These are phyloP conservation scores for Drosophila dives DNA, from an alignment of 2,888 invertebrate species.

Conservation along the genomic window DNA sequence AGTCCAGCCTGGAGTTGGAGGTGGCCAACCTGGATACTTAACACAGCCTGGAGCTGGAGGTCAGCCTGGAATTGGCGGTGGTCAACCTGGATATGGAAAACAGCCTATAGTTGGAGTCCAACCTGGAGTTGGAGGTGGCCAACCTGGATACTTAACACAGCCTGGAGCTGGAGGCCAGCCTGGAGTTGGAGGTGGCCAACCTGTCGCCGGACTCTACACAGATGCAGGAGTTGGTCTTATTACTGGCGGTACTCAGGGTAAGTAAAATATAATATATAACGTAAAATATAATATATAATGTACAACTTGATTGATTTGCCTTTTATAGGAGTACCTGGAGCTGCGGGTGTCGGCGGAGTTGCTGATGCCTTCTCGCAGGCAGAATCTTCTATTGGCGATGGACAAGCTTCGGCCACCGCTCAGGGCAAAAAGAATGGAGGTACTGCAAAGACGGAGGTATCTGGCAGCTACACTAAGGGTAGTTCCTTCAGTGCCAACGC, in stretches of 20 bases:
- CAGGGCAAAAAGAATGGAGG: constrained; percentile 91
- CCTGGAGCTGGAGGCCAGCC: constrained; percentile 7
- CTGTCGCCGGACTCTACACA: constrained; percentile 51
- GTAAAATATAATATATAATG: not conserved
- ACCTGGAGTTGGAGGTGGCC: constrained; percentile 21
- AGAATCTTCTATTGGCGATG: constrained; percentile 86
- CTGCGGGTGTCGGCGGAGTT: constrained; percentile 61
- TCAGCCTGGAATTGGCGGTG: constrained; percentile 23
- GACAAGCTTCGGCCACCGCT: constrained; percentile 91
- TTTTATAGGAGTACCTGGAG: constrained; percentile 42
- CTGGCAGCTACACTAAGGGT: constrained; percentile 91
- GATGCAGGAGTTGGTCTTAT: constrained; percentile 34
- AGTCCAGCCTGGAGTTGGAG: constrained; percentile 10
- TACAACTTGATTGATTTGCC: not conserved
- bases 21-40: not conserved
- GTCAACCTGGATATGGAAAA: constrained; percentile 29
- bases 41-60: constrained; percentile 25
- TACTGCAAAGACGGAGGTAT: constrained; percentile 92
- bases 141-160: constrained; percentile 23
- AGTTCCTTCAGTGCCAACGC: constrained; percentile 94
- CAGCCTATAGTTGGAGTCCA: constrained; percentile 11
- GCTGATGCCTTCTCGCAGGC: constrained; percentile 91
- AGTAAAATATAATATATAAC: constrained; percentile 5
- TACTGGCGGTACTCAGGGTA: constrained; percentile 46
- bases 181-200: constrained; percentile 16